Conservation (phyloP, 2,797 vertebrate genomes). For the Acanthurus lineatus region DNA sequence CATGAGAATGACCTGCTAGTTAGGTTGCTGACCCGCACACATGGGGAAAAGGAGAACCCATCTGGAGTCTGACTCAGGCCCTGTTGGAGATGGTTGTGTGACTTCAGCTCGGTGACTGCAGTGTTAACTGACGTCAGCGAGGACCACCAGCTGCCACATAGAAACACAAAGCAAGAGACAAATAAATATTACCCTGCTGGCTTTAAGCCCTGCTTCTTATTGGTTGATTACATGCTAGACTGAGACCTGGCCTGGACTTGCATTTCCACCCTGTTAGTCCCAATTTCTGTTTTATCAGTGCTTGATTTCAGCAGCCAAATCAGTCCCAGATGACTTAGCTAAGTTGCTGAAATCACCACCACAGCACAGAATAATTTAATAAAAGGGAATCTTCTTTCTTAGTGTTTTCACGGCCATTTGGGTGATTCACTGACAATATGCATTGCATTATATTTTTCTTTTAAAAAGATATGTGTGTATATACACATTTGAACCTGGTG, state of each 20-base stretch:
- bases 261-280: slow-evolving; percentile 29
- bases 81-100: slow-evolving; percentile 20
- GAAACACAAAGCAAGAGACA: slow-evolving; percentile 13
- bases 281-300: slow-evolving; percentile 31
- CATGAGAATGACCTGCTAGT: slow-evolving; percentile 45
- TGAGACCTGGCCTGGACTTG: slow-evolving; percentile 30
- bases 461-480: slow-evolving; percentile 17
- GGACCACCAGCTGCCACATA: slow-evolving; percentile 50
- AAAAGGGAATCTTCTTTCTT: background rate
- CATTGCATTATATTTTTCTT: slow-evolving; percentile 17
- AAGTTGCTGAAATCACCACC: slow-evolving; percentile 13
- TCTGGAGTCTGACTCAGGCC: slow-evolving; percentile 68
- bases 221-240: slow-evolving; percentile 53
- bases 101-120: slow-evolving; percentile 57
- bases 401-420: background rate
- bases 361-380: background rate
- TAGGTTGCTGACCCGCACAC: slow-evolving; percentile 41
- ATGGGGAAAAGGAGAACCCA: slow-evolving; percentile 40
- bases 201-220: slow-evolving; percentile 24
- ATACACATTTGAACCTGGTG: background rate
- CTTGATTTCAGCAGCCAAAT: slow-evolving; percentile 38
- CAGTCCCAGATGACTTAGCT: slow-evolving; percentile 45
- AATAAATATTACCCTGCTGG: slow-evolving; percentile 47
- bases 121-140: slow-evolving; percentile 46
- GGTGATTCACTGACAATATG: slow-evolving; percentile 19